phyloP scores from a whole-genome alignment of 2,113 vertebrate genomes.

The Myocastor coypus region DNA sequence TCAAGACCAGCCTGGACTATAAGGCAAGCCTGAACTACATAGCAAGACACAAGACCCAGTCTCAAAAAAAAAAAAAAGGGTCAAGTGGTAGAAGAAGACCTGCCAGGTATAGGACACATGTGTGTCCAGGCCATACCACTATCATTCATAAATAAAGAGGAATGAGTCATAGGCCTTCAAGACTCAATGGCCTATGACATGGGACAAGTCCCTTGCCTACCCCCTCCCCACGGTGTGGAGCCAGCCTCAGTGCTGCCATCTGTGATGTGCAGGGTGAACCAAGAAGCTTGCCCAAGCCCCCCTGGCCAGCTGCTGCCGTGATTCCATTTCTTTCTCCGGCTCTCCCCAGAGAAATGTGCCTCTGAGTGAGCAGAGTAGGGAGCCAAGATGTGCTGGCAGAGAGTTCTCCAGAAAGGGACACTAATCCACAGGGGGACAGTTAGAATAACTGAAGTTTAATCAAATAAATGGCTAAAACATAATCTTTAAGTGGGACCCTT shows the following conservation, averaged over 20 bases:
- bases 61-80: neutral
- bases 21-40: neutral
- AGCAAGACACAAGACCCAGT: neutral
- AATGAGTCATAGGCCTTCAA: neutral
- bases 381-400: constrained; percentile 12
- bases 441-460: constrained; percentile 75
- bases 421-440: constrained; percentile 36
- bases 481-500: constrained; percentile 52
- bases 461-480: constrained; percentile 69
- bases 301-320: neutral
- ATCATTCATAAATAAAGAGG: neutral
- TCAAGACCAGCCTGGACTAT: neutral
- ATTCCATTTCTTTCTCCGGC: neutral
- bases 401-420: constrained; percentile 14
- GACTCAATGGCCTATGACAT: neutral
- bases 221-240: neutral
- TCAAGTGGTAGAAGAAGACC: neutral
- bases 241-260: constrained; percentile 10
- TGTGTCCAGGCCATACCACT: neutral
- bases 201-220: neutral
- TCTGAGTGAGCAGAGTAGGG: neutral
- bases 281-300: neutral
- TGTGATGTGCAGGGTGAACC: neutral
- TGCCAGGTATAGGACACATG: fast-evolving
- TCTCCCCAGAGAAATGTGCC: neutral